These are phyloP conservation scores for Saccopteryx bilineata DNA, from an alignment of 2,113 vertebrate genomes.

Conservation along the genomic window DNA sequence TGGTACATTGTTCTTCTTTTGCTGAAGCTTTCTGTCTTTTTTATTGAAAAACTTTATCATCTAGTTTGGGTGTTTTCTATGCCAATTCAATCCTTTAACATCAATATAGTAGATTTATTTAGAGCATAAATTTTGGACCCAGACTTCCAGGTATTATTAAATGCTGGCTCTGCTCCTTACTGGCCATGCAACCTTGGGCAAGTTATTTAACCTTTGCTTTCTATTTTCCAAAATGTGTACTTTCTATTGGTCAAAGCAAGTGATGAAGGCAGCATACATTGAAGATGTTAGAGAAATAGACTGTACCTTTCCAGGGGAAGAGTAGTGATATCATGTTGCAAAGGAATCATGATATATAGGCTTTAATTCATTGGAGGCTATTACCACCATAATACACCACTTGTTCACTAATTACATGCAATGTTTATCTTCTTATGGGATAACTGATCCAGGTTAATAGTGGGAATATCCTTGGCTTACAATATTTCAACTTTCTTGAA, in stretches of 20 bases:
- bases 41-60: background rate
- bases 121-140: background rate
- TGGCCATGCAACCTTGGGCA: background rate
- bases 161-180: background rate
- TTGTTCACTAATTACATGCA: background rate
- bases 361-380: background rate
- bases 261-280: background rate
- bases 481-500: background rate
- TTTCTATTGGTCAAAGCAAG: background rate
- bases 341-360: background rate
- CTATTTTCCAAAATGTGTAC: background rate
- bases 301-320: background rate
- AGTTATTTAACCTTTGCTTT: conserved; percentile 7
- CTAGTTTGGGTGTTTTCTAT: background rate
- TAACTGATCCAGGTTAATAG: background rate
- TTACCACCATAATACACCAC: background rate
- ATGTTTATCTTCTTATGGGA: background rate
- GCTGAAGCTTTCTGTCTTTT: background rate
- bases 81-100: background rate
- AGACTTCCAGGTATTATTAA: background rate
- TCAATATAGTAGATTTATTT: background rate
- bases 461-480: background rate
- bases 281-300: background rate
- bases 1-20: background rate
- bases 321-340: background rate